Base-by-base conservation (phyloP, 1,140 invertebrate genomes). In the Atta texana region DNA sequence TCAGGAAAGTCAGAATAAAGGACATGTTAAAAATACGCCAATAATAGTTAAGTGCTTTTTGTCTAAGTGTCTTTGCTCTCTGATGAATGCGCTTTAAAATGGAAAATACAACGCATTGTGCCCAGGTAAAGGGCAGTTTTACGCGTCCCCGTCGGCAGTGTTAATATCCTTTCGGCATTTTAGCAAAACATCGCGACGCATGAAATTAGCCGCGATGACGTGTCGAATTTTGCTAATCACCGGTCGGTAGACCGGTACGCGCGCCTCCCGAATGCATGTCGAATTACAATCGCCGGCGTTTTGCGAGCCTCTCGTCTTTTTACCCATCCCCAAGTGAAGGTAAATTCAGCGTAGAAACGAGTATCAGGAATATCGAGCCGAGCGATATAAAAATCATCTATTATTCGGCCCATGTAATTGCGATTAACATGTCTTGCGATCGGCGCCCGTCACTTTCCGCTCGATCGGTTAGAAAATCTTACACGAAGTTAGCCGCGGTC, bases 131-230 rank as follows among this genome's bases (percentile, higher is more conserved):
- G 55, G 7, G n/a, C 10, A 68, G 31, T 66, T 66, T 66, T 66
- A 66, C 31, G 64, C n/a, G n/a, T 66, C 8, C 1, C n/a, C 31
- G 31, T 21, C 34, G n/a, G n/a, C n/a, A 1, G 66, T 51, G 12
- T 69, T 69, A 69, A 69, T 69, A 69, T 69, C 64, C 34, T 44
- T 44, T 49, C 39, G 5, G n/a, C 21, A 14, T 69, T 24, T 24
- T 51, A 69, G 10, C 21, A 49, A 69, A 69, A 69, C 39, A 51
- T 3, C 39, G n/a, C 12, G n/a, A 49, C 21, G 66, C 21, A 51
- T 69, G 66, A 69, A 69, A 69, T 69, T 69, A 69, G 39, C 66
- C 12, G 21, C 21, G 39, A 51, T 69, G 66, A 68, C 64, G 64
- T 14, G 64, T 34, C 31, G 31, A 72, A 57, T 74, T 57, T 74